Evolutionary conservation across 2,113 vertebrate species (phyloP), one percentile per base, ranked within the genome.

Genomic region (Halichoeres trimaculatus): DNA sequence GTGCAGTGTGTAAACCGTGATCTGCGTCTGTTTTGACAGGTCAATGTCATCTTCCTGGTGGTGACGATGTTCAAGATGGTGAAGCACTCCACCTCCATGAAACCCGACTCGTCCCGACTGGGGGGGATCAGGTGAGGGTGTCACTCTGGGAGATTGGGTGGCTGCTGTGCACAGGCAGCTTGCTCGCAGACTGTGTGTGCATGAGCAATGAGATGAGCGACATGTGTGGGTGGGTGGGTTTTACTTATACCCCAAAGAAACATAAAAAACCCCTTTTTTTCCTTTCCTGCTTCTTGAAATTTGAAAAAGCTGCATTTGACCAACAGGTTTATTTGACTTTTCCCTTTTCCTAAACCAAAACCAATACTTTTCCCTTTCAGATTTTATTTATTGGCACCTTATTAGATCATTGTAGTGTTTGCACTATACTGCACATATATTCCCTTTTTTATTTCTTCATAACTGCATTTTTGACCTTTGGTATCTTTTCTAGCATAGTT

Each of bases 51-150:
- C 94, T 96, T 99, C 94, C 93, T 99, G 95, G 93, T 97, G 92
- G 95, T 99, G 94, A 98, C 97, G 54, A 94, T 99, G 94, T 98
- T 96, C 94, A 99, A 99, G 96, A 99, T 99, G 98, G 96, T 99
- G 95, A 99, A 98, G 90, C 96, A 99, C 88, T 98, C 98, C 82
- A 97, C 96, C 86, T 98, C 98, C 88, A 95, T 99, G 95, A 99
- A 99, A 96, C 98, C 97, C 50, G 98, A 99, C 92, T 99, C 98
- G 78, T 97, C 96, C 94, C 95, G 97, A 91, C 95, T 99, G 93
- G 97, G 98, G 93, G 98, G 96, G 93, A 99, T 99, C 96, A 97
- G 97, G 97, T 99, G 94, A 97, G 97, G 93, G 81, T 66, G 74
- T 76, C 76, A 72, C 78, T 76, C 66, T 30, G 22, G 72, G n/a